A percentile compares a stretch with the other conserved stretches of the same genome.
Conservation (phyloP, 2,888 invertebrate species). For the Platycnemis pennipes region DNA sequence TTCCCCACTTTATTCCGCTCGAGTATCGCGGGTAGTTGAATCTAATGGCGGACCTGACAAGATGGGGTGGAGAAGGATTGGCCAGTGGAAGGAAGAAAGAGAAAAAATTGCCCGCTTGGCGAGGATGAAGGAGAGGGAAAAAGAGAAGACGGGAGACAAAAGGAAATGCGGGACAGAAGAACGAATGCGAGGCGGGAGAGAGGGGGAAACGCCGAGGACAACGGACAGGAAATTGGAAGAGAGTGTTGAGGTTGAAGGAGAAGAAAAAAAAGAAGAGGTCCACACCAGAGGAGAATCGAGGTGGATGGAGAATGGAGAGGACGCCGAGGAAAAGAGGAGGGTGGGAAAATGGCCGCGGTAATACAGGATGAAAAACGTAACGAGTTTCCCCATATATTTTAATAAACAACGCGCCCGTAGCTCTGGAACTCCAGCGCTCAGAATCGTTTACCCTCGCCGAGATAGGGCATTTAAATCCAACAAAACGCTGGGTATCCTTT, state of each 20-base stretch:
- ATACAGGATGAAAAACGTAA: neutral
- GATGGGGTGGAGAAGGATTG: no score
- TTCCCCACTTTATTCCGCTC: no score
- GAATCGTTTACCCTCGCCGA: neutral
- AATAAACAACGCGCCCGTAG: neutral
- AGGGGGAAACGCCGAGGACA: neutral
- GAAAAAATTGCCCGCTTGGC: no score
- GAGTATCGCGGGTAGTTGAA: no score
- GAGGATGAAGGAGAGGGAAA: neutral
- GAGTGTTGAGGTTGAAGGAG: neutral
- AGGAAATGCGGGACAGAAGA: no score
- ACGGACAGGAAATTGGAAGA: neutral
- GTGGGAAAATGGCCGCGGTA: neutral
- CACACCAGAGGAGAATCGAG: neutral
- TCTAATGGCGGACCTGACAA: no score
- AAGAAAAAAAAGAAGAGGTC: neutral
- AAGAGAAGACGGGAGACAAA: neutral
- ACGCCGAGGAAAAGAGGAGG: neutral
- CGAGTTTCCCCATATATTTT: constrained; percentile 11
- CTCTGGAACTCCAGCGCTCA: neutral
- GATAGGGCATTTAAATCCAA: neutral
- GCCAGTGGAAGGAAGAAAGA: no score
- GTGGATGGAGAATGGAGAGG: neutral
- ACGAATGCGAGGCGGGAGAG: neutral
- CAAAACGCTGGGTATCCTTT: neutral